Conservation (phyloP, 2,888 invertebrate genomes). For the Diplazon laetatorius region DNA sequence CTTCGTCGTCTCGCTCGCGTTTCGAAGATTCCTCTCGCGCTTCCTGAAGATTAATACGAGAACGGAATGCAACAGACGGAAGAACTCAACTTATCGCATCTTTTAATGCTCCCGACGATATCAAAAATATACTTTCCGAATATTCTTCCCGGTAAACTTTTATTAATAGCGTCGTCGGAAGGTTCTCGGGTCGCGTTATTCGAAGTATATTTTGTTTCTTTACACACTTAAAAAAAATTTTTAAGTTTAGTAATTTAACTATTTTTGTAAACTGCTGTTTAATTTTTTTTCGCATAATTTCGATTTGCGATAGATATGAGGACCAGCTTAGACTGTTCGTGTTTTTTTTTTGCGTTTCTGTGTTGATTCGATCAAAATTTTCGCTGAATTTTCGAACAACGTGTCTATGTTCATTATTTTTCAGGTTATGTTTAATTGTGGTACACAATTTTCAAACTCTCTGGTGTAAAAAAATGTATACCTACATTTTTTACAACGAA, state of each 20-base stretch:
- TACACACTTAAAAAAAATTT: not conserved
- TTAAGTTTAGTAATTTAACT: not conserved
- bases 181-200: not conserved
- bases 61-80: not conserved
- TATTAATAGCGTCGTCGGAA: not conserved
- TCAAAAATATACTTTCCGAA: not conserved
- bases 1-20: not conserved
- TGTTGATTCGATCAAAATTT: too few species aligned
- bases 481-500: too few species aligned
- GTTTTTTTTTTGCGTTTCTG: too few species aligned
- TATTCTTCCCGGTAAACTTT: not conserved
- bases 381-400: too few species aligned
- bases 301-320: too few species aligned
- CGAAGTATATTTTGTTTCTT: not conserved
- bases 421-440: too few species aligned
- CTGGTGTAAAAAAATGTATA: too few species aligned
- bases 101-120: not conserved
- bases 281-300: too few species aligned
- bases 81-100: not conserved
- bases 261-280: not conserved
- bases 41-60: not conserved
- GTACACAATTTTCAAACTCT: too few species aligned
- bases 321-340: too few species aligned
- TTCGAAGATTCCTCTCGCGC: not conserved
- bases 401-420: too few species aligned